Evolutionary conservation across 2,113 vertebrate genomes (phyloP), one percentile per base, ranked within the genome.

Genomic region (Dipodomys spectabilis): DNA sequence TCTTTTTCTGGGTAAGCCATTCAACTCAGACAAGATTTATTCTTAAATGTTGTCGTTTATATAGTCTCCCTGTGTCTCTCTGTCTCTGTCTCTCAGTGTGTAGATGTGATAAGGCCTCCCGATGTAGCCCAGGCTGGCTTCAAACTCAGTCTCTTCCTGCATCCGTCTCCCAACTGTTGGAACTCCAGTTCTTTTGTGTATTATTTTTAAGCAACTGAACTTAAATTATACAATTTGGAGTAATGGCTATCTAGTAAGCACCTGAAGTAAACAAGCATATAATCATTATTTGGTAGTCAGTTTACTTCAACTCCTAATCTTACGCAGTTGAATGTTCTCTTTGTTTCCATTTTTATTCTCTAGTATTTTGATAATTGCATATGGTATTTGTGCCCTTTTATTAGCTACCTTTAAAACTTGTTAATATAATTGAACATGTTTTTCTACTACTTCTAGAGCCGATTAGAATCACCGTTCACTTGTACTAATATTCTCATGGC

Each of bases 31-130:
- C 44, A 8, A 71, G 20, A 5, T 80, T 86, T 62, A 82, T 86
- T 95, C 69, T 88, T 94, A 19, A 94, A 90, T 82, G 71, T 3
- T 60, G 45, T 27, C 81, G 22, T 92, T 82, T 72, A 87, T 32
- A 75, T 72, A 49, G 49, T 49, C 49, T 49, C 12, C 49, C 10
- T 49, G 49, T 49, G 49, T 49, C 7, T 49, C 12, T 49, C 49
- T 49, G 49, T 49, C 49, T 49, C 49, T 49, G 49, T 49, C 49
- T 49, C 49, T 49, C 49, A 49, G 49, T 13, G 10, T 11, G 44
- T 65, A 16, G 28, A 28, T 25, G 18, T 73, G 72, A 73, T 19
- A 39, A 10, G 8, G 71, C 35, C 32, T 39, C 32, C 20, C n/a
- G n/a, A 71, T 22, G 10, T 39, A 35, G 5, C 18, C n/a, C 32